Percentiles rank a stretch among this genome's conserved stretches.
Conservation (phyloP, 2,113 vertebrate species). For the Campylorhamphus procurvoides region DNA sequence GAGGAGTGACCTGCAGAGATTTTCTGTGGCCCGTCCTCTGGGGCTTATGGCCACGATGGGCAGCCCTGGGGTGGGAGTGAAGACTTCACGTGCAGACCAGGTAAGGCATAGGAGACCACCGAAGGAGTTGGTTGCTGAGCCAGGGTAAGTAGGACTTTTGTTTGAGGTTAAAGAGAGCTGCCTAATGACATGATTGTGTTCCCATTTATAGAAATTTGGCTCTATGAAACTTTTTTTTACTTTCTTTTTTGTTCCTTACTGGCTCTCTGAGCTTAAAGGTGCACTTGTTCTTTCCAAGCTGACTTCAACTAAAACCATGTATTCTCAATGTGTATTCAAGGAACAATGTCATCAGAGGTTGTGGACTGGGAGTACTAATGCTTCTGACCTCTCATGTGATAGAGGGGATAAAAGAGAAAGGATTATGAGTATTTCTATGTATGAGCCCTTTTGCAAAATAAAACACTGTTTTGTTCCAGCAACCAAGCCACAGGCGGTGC, state of each 20-base stretch:
- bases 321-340: background rate
- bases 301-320: fast-evolving
- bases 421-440: background rate
- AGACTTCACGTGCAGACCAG: fast-evolving
- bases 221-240: background rate
- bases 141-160: background rate
- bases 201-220: background rate
- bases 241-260: background rate
- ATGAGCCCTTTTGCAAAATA: background rate
- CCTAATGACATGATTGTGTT: background rate
- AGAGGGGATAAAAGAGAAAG: background rate
- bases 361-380: background rate
- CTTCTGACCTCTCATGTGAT: background rate
- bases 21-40: background rate
- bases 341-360: background rate
- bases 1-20: background rate
- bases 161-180: background rate
- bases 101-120: background rate
- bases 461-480: background rate
- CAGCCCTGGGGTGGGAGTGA: background rate
- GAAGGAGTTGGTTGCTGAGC: background rate
- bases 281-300: background rate
- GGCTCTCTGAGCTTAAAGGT: background rate
- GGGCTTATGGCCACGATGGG: background rate
- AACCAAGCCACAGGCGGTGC: background rate